phyloP scores from a whole-genome alignment of 1,140 invertebrate genomes.

The Diorhabda sublineata region DNA sequence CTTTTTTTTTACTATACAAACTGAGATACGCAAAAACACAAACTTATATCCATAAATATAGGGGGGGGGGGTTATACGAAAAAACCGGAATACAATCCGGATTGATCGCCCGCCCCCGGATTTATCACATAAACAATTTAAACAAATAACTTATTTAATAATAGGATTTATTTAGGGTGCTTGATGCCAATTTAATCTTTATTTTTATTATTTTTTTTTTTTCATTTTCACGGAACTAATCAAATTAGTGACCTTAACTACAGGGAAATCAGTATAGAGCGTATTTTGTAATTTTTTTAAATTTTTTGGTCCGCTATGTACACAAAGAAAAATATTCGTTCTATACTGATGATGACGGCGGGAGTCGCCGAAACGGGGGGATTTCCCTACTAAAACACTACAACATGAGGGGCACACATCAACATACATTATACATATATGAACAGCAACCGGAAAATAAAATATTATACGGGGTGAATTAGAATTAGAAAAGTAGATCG shows the following conservation, averaged over 20 bases:
- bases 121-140: constrained; percentile 47
- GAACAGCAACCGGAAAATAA: constrained; percentile 28
- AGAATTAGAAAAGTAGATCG: no score
- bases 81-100: no score
- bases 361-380: constrained; percentile 31
- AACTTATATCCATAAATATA: constrained; percentile 43
- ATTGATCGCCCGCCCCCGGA: constrained; percentile 22
- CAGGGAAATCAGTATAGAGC: not conserved
- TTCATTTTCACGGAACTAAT: constrained; percentile 39
- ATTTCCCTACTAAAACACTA: constrained; percentile 24
- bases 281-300: not conserved
- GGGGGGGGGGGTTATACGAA: no score
- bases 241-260: constrained; percentile 46
- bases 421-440: constrained; percentile 36
- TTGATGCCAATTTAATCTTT: constrained; percentile 39
- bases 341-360: constrained; percentile 38
- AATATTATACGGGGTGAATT: no score
- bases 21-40: constrained; percentile 45
- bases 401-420: constrained; percentile 35
- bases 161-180: constrained; percentile 42
- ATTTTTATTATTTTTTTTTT: constrained; percentile 14
- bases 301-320: constrained; percentile 46
- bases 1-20: constrained; percentile 20
- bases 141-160: constrained; percentile 40
- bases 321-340: constrained; percentile 26